Conservation (phyloP, 1,140 invertebrate species). For the Elysia chlorotica region DNA sequence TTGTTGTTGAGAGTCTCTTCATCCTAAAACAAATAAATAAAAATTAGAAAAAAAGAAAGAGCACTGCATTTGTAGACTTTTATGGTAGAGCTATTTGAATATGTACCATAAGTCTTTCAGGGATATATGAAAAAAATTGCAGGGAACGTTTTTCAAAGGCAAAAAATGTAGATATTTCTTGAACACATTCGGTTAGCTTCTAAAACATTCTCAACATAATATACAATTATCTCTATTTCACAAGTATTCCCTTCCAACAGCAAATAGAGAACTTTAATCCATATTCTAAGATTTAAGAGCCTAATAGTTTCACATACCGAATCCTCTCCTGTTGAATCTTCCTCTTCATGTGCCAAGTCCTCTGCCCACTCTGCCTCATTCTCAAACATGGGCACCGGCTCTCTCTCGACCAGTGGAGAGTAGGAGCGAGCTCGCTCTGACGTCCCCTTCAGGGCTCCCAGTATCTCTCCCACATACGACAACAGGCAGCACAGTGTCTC, state of each 20-base stretch:
- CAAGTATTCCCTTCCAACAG: no score
- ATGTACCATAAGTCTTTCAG: no score
- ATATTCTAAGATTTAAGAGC: not conserved
- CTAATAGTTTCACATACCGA: conserved; percentile 69
- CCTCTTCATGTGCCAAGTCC: conserved; percentile 81
- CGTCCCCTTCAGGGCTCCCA: conserved; percentile 65
- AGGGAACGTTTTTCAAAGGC: no score
- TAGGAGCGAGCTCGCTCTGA: conserved; percentile 67
- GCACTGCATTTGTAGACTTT: no score
- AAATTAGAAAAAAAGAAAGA: no score
- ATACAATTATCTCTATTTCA: no score
- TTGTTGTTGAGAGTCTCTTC: conserved; percentile 91
- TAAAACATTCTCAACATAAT: no score
- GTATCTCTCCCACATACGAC: conserved; percentile 75
- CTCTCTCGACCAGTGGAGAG: conserved; percentile 80
- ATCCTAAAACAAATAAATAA: no score
- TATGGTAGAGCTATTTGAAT: no score
- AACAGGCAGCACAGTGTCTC: conserved; percentile 80
- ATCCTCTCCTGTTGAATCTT: conserved; percentile 89
- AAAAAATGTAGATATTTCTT: no score
- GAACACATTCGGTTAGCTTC: no score
- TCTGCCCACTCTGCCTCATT: conserved; percentile 82
- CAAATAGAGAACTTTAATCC: not conserved
- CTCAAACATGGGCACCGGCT: conserved; percentile 52
- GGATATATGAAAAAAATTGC: no score